These are phyloP conservation scores for Paedocypris micromegethes DNA, from an alignment of 2,797 vertebrate species.

Conservation along the genomic window DNA sequence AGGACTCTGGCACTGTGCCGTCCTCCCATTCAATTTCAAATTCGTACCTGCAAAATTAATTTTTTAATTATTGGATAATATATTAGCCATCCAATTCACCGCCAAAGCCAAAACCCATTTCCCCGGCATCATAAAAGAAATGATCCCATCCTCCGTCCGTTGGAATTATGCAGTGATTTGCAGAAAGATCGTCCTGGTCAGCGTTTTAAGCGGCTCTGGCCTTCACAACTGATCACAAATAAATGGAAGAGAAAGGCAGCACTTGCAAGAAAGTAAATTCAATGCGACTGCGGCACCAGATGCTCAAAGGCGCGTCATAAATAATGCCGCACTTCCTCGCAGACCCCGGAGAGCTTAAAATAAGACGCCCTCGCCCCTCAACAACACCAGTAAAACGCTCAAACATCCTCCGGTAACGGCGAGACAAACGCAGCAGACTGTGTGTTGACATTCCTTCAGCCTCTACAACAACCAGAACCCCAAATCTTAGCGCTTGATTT, in stretches of 20 bases:
- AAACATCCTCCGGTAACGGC: too few relatives aligned
- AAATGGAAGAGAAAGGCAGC: constrained; percentile 33
- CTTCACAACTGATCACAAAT: constrained; percentile 26
- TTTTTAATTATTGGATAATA: too few relatives aligned
- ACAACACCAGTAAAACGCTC: too few relatives aligned
- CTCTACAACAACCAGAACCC: too few relatives aligned
- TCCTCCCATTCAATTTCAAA: too few relatives aligned
- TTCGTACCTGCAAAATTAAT: too few relatives aligned
- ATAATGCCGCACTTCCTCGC: constrained; percentile 29
- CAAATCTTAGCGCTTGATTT: too few relatives aligned
- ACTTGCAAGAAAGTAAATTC: constrained; percentile 13
- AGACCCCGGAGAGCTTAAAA: constrained; percentile 28
- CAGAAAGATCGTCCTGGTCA: constrained; percentile 25
- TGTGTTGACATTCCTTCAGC: too few relatives aligned
- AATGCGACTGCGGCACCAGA: constrained; percentile 16
- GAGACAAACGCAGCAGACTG: too few relatives aligned
- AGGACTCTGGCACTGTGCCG: too few relatives aligned
- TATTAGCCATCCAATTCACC: not conserved
- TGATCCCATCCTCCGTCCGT: constrained; percentile 8
- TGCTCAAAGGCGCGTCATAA: constrained; percentile 10
- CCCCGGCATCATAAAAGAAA: not conserved
- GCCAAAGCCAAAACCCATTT: constrained; percentile 5
- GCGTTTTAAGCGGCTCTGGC: constrained; percentile 6
- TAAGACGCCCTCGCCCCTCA: constrained; percentile 7
- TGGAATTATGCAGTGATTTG: constrained; percentile 12